phyloP scores from a whole-genome alignment of 2,113 vertebrate species.

The Platycercus adscitus region DNA sequence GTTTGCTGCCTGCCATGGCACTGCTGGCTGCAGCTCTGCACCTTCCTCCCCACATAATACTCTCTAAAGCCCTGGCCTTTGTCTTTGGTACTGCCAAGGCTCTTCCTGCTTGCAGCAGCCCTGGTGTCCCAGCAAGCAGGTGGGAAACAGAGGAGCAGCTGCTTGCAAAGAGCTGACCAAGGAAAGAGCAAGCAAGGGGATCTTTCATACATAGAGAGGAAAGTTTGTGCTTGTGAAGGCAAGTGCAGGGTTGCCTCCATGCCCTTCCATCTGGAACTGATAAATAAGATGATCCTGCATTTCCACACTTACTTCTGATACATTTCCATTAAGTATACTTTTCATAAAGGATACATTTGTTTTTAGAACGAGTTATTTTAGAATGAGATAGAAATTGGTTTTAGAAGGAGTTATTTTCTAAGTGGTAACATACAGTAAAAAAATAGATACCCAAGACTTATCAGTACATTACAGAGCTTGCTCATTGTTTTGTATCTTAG shows the following conservation, averaged over 20 bases:
- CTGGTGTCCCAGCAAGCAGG: background rate
- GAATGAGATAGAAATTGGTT: background rate
- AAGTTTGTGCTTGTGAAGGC: background rate
- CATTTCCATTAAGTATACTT: background rate
- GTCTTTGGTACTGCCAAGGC: background rate
- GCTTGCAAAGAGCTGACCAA: background rate
- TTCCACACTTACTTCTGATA: background rate
- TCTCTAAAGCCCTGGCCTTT: background rate
- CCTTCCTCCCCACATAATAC: accelerated
- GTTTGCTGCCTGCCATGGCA: background rate
- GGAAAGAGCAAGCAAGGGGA: background rate
- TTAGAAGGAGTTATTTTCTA: background rate
- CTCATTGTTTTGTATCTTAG: background rate
- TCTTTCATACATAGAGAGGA: background rate
- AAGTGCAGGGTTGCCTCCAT: background rate
- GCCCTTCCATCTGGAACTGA: background rate
- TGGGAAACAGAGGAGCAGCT: background rate
- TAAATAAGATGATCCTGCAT: background rate
- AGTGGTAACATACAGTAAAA: background rate
- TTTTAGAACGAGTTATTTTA: background rate
- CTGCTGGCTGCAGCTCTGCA: accelerated
- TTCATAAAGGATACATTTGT: background rate
- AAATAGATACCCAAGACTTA: background rate
- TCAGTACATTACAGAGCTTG: background rate
- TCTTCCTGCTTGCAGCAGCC: background rate